Base-by-base conservation (phyloP, 1,140 invertebrate genomes). In the Drosophila kohkoa region DNA sequence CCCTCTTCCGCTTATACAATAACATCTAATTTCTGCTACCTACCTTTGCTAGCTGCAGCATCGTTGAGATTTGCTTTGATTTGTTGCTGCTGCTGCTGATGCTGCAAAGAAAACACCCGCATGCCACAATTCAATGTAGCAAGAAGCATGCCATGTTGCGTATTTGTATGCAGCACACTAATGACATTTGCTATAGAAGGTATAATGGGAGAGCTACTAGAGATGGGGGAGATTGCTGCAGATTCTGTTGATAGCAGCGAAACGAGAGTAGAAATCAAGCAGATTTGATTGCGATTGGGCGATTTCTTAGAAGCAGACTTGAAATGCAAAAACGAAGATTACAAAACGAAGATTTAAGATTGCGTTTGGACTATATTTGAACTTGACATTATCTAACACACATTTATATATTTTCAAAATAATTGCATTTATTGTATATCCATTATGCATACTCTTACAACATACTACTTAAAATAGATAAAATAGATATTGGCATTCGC, bases 11-110 rank as follows among this genome's bases (percentile, higher is more conserved):
- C 75, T 85, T 89, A 89, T 79, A 89, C 86, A 89, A 89, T 89
- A 89, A 89, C 85, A 85, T 89, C 75, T 83, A 89, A 89, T 89
- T 89, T 89, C 77, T 72, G 67, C 81, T 90, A 90, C 79, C 82
- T 69, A 73, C 79, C 78, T 70, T 68, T 45, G 57, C 16, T 35
- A 51, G 51, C 20, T 25, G 20, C 51, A 46, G 49, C 67, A 11
- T 67, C 79, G 65, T 52, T 75, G 65, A 67, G 63, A 75, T 81
- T 78, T 62, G 68, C 73, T 58, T 74, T 71, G 85, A 80, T 80
- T 85, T 15, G 15, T 32, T 55, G 55, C 65, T 54, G 65, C 25
- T 41, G 7, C 43, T n/a, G n/a, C n/a, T n/a, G n/a, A 6, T 52
- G 54, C 35, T 32, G 43, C 69, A 62, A 48, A 25, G 7, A 49